Evolutionary conservation across 2,888 invertebrate species (phyloP), one percentile per base, ranked within the genome.

Genomic region (Drosophila mayaguana): DNA sequence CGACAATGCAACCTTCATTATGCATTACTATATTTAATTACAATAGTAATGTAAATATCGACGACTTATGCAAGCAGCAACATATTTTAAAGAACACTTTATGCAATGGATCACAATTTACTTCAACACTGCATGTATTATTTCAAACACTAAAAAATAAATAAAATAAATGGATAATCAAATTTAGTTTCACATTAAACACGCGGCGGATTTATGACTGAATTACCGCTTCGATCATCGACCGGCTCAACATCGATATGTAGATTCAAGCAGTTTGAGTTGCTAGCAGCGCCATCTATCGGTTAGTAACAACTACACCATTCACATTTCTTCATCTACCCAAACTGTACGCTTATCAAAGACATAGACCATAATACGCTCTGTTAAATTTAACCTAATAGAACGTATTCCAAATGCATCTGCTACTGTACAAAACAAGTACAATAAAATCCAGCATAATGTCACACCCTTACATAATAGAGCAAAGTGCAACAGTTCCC

Each of bases 1-100:
- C n/a, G 8, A n/a, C 32, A 38, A 50, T 36, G 42, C 20, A 55
- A 53, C 53, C 70, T 64, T 70, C 48, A 45, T 12, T 38, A 38
- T 38, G 63, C 32, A 51, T 18, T n/a, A 45, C 20, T 51, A 20
- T 53, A 25, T n/a, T 36, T 22, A 62, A 42, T 20, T 42, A 36
- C 20, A 18, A 34, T 6, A 14, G 16, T n/a, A 36, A 36, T 36
- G 36, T 12, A 36, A 4, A 36, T 14, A 20, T 8, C 18, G 20
- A 8, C 9, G 34, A 12, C 34, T 57, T 6, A 38, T 3, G 16
- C n/a, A 22, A 53, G n/a, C 22, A 16, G 22, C 36, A 16, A 12
- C 28, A 18, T 1, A 4, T n/a, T n/a, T n/a, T n/a, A 34, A 18
- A 7, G 14, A 3, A 7, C 32, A 50, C 34, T 8, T 22, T 34